phyloP scores from a whole-genome alignment of 2,888 invertebrate species.

The Cordilura impudica region DNA sequence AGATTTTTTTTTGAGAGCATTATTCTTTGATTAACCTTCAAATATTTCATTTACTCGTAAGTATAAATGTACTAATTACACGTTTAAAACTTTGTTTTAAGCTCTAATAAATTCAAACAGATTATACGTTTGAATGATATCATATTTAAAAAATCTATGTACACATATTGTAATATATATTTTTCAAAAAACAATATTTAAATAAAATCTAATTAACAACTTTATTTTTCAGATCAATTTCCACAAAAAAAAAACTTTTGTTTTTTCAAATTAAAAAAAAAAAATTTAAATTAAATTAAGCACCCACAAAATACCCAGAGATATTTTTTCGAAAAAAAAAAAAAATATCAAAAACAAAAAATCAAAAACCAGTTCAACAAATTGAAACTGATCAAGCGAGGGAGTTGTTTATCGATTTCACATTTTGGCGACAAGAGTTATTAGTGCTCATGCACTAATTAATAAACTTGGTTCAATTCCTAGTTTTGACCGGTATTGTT shows the following conservation, averaged over 20 bases:
- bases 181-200: neutral
- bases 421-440: constrained; percentile 43
- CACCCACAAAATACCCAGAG: constrained; percentile 34
- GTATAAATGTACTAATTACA: no score
- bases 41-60: no score
- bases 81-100: no score
- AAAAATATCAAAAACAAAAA: neutral
- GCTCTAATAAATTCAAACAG: no score
- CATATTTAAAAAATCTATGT: no score
- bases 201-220: constrained; percentile 1
- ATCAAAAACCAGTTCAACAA: constrained; percentile 19
- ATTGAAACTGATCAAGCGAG: constrained; percentile 20
- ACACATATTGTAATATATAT: no score
- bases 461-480: constrained; percentile 32
- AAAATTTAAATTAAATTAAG: neutral
- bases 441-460: constrained; percentile 60
- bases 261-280: constrained; percentile 6
- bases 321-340: neutral
- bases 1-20: no score
- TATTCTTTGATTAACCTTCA: no score
- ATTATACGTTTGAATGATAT: no score
- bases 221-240: neutral
- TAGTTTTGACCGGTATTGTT: constrained; percentile 1
- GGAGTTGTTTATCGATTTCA: constrained; percentile 27
- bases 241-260: neutral